A percentile compares a stretch with the other conserved stretches of the same genome.
These are phyloP conservation scores for Vulpes vulpes DNA, from an alignment of 2,113 vertebrate species.

Conservation along the genomic window DNA sequence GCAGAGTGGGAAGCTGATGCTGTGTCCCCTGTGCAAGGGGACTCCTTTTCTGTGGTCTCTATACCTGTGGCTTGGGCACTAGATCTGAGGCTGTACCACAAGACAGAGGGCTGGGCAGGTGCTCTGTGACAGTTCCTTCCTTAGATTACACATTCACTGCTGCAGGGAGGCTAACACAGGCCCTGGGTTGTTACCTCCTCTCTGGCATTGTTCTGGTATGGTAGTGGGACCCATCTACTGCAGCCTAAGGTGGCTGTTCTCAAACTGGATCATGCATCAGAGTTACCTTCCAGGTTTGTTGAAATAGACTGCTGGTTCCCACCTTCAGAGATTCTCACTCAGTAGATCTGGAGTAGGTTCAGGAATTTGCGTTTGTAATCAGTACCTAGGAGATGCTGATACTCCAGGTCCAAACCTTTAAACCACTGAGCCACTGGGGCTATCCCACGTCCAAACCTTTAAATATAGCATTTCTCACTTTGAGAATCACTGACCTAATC, in stretches of 20 bases:
- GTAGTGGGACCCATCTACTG: too few species aligned
- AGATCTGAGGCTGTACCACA: neutral
- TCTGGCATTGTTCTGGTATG: neutral
- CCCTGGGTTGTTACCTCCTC: neutral
- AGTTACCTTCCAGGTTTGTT: neutral
- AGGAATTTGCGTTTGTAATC: neutral
- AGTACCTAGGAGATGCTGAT: neutral
- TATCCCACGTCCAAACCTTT: neutral
- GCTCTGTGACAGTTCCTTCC: neutral
- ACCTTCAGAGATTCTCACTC: neutral
- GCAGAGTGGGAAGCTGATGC: neutral
- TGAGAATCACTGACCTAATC: neutral
- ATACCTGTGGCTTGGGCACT: neutral
- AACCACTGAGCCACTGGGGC: neutral
- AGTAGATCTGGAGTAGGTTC: neutral
- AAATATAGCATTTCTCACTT: neutral
- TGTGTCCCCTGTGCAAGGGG: neutral
- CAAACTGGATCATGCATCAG: neutral
- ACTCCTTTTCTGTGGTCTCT: neutral
- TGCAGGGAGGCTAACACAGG: fast-evolving
- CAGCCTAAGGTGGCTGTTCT: neutral
- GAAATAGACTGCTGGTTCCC: neutral
- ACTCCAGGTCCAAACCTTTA: neutral
- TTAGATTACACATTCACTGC: neutral
- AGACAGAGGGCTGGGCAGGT: neutral